These are phyloP conservation scores for Resseliella maxima DNA, from an alignment of 2,888 invertebrate species.

Conservation along the genomic window DNA sequence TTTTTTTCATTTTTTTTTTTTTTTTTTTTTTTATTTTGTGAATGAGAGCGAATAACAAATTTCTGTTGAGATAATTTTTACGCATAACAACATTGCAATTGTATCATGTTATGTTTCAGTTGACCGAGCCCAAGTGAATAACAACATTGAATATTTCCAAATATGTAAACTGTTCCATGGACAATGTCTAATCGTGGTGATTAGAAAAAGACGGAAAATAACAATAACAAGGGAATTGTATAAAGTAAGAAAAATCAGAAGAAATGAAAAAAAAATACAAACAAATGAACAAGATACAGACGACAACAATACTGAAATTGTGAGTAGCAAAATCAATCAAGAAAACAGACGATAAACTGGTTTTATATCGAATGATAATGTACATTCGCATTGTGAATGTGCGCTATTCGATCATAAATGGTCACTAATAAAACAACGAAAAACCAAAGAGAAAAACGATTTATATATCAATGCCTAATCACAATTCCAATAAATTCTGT, in stretches of 20 bases:
- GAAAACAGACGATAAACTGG: constrained; percentile 37
- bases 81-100: constrained; percentile 42
- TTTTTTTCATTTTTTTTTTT: not conserved
- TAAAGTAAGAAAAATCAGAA: not conserved
- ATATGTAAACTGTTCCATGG: not conserved
- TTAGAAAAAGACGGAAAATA: not conserved
- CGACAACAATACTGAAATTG: not conserved
- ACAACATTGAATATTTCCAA: constrained; percentile 24
- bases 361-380: not conserved
- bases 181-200: constrained; percentile 15
- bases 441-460: not conserved
- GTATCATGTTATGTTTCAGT: not conserved
- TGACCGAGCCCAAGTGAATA: not conserved
- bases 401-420: constrained; percentile 27
- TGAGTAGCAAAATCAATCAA: not conserved
- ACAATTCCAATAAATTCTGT: constrained; percentile 11
- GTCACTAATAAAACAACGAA: not conserved
- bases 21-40: not conserved
- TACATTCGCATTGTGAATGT: not conserved
- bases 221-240: not conserved
- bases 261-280: not conserved
- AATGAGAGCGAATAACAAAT: constrained; percentile 37
- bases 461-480: not conserved
- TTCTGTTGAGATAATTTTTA: constrained; percentile 6
- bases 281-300: not conserved